Conservation (phyloP, 2,888 invertebrate species). For the Chaetogeoica ovagalla region DNA sequence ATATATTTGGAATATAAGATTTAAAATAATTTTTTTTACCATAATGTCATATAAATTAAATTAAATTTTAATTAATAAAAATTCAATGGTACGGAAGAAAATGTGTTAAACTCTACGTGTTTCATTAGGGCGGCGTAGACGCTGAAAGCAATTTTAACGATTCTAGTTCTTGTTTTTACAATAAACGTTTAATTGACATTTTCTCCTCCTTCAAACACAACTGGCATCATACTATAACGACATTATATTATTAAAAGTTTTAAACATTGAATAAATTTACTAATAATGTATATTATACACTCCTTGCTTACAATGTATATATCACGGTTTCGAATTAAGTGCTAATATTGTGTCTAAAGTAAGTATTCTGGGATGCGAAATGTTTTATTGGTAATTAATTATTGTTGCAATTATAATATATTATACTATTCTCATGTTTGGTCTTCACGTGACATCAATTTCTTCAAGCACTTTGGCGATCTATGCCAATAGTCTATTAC, state of each 20-base stretch:
- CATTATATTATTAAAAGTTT: too few species aligned
- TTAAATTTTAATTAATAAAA: too few species aligned
- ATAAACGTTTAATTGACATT: background rate
- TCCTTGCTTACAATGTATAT: background rate
- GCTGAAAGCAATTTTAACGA: background rate
- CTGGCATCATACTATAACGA: background rate
- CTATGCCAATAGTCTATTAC: constrained; percentile 21
- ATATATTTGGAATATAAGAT: background rate
- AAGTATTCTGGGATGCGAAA: constrained; percentile 19
- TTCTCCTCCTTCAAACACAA: background rate
- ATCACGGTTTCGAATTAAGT: background rate
- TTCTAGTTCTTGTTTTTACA: background rate
- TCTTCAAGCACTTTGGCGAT: constrained; percentile 44
- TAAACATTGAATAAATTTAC: too few species aligned
- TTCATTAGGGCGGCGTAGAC: background rate
- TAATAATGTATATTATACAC: background rate
- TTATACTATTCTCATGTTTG: constrained; percentile 54
- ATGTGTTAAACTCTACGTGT: too few species aligned
- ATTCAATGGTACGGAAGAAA: background rate
- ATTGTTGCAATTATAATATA: constrained; percentile 4
- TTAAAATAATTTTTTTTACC: too few species aligned
- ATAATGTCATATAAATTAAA: too few species aligned
- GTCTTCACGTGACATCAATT: constrained; percentile 59
- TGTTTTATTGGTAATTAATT: constrained; percentile 4
- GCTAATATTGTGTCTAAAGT: background rate